phyloP scores from a whole-genome alignment of 2,113 vertebrate genomes.

The Poeciliopsis retropinna region DNA sequence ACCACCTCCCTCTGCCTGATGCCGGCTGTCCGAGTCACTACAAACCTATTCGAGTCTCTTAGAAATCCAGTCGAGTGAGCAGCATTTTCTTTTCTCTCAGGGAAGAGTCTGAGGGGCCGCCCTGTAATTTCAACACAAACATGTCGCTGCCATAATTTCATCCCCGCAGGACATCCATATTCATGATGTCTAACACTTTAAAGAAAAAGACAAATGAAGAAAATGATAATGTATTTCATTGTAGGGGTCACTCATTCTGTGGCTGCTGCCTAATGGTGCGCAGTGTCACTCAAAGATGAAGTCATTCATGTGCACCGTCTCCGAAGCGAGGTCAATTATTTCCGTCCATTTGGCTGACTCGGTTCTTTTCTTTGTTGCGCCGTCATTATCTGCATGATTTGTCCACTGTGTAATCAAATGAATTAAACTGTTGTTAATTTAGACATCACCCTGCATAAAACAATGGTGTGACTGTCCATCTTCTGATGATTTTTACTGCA shows the following conservation, averaged over 20 bases:
- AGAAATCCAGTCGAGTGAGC: conserved; percentile 46
- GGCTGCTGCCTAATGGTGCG: conserved; percentile 46
- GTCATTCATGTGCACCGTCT: conserved; percentile 32
- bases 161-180: conserved; percentile 53
- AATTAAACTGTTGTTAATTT: conserved; percentile 23
- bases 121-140: conserved; percentile 69
- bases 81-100: conserved; percentile 4
- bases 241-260: conserved; percentile 21
- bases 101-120: background rate
- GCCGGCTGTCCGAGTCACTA: conserved; percentile 58
- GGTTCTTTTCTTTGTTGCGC: conserved; percentile 17
- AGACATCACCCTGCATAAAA: conserved; percentile 15
- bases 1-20: conserved; percentile 50
- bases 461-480: background rate
- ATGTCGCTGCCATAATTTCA: conserved; percentile 53
- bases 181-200: conserved; percentile 46
- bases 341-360: conserved; percentile 40
- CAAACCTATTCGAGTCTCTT: conserved; percentile 61
- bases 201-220: conserved; percentile 25
- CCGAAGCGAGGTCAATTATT: conserved; percentile 54
- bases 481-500: conserved; percentile 29
- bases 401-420: conserved; percentile 22
- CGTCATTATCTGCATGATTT: conserved; percentile 35
- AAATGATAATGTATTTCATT: conserved; percentile 46
- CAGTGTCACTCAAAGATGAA: conserved; percentile 57